Conservation (phyloP, 2,888 invertebrate genomes). For the Drosophila acutilabella region DNA sequence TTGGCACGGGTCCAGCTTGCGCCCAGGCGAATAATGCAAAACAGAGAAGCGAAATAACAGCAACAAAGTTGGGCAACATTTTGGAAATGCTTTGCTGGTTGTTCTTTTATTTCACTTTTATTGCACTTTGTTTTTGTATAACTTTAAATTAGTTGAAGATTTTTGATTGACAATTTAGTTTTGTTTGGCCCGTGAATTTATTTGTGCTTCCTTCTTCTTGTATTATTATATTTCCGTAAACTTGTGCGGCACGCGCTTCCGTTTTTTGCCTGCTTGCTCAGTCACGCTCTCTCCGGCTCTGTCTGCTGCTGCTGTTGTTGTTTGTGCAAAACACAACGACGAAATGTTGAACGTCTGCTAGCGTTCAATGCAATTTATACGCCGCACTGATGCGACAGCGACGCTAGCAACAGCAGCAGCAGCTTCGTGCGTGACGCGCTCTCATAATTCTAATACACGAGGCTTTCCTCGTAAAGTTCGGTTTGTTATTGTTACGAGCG, state of each 20-base stretch:
- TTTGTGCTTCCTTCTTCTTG: conserved; percentile 20
- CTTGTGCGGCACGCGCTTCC: conserved; percentile 78
- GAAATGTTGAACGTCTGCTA: conserved; percentile 62
- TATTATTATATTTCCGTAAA: conserved; percentile 74
- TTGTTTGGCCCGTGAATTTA: conserved; percentile 35
- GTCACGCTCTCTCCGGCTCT: conserved; percentile 42
- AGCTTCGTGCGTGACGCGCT: conserved; percentile 61
- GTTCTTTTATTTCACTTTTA: conserved; percentile 16
- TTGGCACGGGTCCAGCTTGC: conserved; percentile 83
- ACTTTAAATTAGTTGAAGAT: conserved; percentile 34
- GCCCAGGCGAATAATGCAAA: conserved; percentile 66
- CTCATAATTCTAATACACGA: conserved; percentile 63
- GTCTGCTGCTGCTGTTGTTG: conserved; percentile 43
- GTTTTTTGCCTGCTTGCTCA: conserved; percentile 42
- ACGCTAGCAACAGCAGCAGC: conserved; percentile 16
- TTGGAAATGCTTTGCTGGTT: conserved; percentile 7
- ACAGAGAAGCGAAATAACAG: conserved; percentile 62
- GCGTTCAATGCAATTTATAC: conserved; percentile 72
- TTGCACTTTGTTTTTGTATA: conserved; percentile 44
- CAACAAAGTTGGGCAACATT: conserved; percentile 77
- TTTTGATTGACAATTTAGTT: conserved; percentile 41
- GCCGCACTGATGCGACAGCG: conserved; percentile 34
- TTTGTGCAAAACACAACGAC: conserved; percentile 62
- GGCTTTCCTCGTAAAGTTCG: conserved; percentile 56
- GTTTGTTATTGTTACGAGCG: conserved; percentile 67